phyloP scores from a whole-genome alignment of 2,113 vertebrate genomes.

The Poicephalus meyeri region DNA sequence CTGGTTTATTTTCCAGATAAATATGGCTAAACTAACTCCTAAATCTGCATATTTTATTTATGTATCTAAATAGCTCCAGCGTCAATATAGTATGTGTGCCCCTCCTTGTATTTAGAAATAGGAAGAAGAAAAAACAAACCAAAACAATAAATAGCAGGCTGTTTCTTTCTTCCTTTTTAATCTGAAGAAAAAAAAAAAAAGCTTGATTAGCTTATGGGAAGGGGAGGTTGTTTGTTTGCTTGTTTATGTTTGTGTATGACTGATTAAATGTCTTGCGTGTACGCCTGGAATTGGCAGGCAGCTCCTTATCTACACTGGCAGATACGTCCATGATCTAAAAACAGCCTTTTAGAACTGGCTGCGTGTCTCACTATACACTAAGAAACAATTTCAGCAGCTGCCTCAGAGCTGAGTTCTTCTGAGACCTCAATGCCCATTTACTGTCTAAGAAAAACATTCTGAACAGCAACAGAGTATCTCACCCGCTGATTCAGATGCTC shows the following conservation, averaged over 20 bases:
- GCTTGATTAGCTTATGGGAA: constrained; percentile 13
- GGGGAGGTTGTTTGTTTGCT: constrained; percentile 17
- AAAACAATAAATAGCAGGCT: not conserved
- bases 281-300: constrained; percentile 52
- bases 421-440: not conserved
- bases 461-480: not conserved
- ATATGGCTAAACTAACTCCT: not conserved
- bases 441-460: not conserved
- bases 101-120: not conserved
- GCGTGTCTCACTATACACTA: constrained; percentile 9
- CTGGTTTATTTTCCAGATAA: not conserved
- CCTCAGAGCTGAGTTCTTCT: not conserved
- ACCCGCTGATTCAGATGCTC: not conserved
- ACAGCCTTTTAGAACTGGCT: constrained; percentile 44
- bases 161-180: not conserved
- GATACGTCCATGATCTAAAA: constrained; percentile 57
- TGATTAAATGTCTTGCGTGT: constrained; percentile 1
- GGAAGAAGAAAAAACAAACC: not conserved
- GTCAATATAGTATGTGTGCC: not conserved
- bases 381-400: constrained; percentile 30
- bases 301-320: constrained; percentile 57
- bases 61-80: not conserved
- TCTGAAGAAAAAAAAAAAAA: not conserved
- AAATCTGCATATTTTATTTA: constrained; percentile 2
- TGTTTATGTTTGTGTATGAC: constrained; percentile 54